phyloP scores from a whole-genome alignment of 2,113 vertebrate genomes.

The Toxotes jaculatrix region DNA sequence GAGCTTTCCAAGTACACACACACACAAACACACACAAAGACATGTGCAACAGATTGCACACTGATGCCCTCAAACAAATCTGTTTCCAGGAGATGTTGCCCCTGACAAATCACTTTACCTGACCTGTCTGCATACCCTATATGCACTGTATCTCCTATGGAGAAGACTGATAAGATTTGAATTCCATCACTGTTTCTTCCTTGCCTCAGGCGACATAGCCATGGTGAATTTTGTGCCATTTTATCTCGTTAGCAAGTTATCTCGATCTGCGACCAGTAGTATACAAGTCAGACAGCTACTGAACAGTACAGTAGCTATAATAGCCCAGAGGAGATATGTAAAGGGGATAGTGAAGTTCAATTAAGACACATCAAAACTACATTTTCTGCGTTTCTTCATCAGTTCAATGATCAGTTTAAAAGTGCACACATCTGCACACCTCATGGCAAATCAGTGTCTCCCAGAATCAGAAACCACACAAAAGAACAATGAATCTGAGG shows the following conservation, averaged over 20 bases:
- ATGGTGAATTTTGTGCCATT: slow-evolving; percentile 48
- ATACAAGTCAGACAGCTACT: slow-evolving; percentile 19
- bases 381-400: not conserved
- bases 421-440: not conserved
- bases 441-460: not conserved
- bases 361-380: not conserved
- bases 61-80: slow-evolving; percentile 65
- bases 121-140: slow-evolving; percentile 62
- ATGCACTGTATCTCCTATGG: slow-evolving; percentile 54
- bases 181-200: slow-evolving; percentile 59
- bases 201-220: slow-evolving; percentile 54
- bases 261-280: slow-evolving; percentile 31
- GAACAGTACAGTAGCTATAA: slow-evolving; percentile 12
- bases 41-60: slow-evolving; percentile 50
- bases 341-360: not conserved
- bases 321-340: slow-evolving; percentile 15
- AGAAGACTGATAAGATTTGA: slow-evolving; percentile 71
- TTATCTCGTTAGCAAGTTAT: slow-evolving; percentile 60
- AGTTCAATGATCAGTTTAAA: not conserved
- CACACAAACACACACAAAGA: slow-evolving; percentile 18
- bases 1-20: slow-evolving; percentile 31
- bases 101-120: slow-evolving; percentile 67
- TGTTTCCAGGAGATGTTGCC: slow-evolving; percentile 61
- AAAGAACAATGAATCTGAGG: not conserved
- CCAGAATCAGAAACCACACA: not conserved